A percentile compares a stretch with the other conserved stretches of the same genome.
These are phyloP conservation scores for Neodiprion fabricii DNA, from an alignment of 1,140 invertebrate genomes.

Conservation along the genomic window DNA sequence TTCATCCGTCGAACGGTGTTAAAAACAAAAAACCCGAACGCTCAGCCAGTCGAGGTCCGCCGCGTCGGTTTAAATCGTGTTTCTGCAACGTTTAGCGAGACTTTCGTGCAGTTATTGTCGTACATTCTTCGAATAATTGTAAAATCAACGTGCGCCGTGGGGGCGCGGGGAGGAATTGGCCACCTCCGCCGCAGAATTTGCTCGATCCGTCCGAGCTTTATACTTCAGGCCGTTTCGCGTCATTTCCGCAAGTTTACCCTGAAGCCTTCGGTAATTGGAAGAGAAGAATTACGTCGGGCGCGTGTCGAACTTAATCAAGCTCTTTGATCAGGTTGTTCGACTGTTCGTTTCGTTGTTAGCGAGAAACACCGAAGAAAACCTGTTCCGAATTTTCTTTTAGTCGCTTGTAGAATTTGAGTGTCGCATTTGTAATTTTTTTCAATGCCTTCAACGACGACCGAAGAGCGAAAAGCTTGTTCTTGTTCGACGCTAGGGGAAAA, in stretches of 20 bases:
- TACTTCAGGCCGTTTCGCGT: slow-evolving; percentile 19
- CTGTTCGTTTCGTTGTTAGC: slow-evolving; percentile 20
- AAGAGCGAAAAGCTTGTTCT: too few relatives aligned
- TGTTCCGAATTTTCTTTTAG: neutral
- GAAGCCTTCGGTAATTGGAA: neutral
- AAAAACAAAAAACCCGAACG: too few relatives aligned
- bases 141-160: slow-evolving; percentile 45
- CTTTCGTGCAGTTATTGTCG: neutral
- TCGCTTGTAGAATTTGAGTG: too few relatives aligned
- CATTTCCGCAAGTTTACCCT: slow-evolving; percentile 8
- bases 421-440: too few relatives aligned
- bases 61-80: neutral
- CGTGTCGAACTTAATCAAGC: slow-evolving; percentile 35
- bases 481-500: neutral
- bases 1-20: too few relatives aligned
- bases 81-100: neutral
- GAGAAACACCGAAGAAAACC: neutral
- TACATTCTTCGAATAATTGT: slow-evolving; percentile 16
- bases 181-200: slow-evolving; percentile 34
- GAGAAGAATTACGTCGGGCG: slow-evolving; percentile 11
- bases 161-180: slow-evolving; percentile 40
- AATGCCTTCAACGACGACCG: too few relatives aligned
- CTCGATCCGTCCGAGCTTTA: slow-evolving; percentile 21
- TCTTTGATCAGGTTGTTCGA: slow-evolving; percentile 36
- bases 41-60: too few relatives aligned